Evolutionary conservation across 2,113 vertebrate species (phyloP).

Genomic region (Suncus etruscus): DNA sequence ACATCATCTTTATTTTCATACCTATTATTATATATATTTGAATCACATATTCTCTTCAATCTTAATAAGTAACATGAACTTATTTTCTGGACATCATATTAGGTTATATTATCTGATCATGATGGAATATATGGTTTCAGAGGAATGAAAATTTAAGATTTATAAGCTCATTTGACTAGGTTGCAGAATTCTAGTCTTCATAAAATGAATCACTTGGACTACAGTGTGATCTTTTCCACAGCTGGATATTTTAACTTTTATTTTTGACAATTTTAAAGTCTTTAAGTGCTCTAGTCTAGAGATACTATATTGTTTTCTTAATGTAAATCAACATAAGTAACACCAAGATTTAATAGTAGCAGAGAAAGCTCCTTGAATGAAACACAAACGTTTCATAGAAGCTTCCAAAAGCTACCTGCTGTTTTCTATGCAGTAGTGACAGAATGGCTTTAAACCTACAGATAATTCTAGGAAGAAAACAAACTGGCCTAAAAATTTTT

Average conservation of each 20-base stretch:
- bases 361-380: constrained; percentile 21
- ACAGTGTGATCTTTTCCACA: background rate
- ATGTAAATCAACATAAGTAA: background rate
- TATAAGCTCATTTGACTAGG: background rate
- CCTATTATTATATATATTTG: background rate
- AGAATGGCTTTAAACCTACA: background rate
- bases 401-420: background rate
- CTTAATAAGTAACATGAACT: constrained; percentile 2
- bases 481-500: background rate
- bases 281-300: background rate
- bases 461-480: background rate
- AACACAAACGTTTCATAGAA: background rate
- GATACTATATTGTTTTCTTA: constrained; percentile 25
- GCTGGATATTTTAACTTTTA: background rate
- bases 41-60: constrained; percentile 11
- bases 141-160: background rate
- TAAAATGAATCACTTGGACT: background rate
- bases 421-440: background rate
- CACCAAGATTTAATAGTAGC: background rate
- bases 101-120: background rate
- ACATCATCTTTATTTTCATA: background rate
- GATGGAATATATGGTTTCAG: background rate
- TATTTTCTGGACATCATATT: constrained; percentile 20
- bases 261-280: background rate
- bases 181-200: background rate